Conservation (phyloP, 2,888 invertebrate species). For the Leptinotarsa rubiginosa region DNA sequence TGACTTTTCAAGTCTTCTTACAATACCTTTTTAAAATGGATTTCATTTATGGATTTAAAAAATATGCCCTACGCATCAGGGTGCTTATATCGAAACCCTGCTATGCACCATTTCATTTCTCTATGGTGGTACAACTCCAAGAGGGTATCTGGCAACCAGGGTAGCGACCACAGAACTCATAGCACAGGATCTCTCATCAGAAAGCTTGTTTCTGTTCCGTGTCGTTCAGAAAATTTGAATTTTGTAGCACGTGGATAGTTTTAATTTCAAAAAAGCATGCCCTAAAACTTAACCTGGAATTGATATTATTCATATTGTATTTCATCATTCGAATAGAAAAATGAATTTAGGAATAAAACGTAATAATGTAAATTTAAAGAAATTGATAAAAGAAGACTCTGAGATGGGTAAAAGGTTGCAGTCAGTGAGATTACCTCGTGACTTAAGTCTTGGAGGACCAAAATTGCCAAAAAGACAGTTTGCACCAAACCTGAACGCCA, state of each 20-base stretch:
- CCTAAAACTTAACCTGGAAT: background rate
- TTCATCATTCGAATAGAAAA: too few species aligned
- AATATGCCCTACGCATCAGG: too few species aligned
- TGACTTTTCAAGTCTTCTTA: too few species aligned
- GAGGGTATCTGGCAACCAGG: too few species aligned
- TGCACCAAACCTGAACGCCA: constrained; percentile 61
- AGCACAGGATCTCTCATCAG: too few species aligned
- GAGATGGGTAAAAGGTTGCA: constrained; percentile 50
- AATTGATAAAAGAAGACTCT: constrained; percentile 36
- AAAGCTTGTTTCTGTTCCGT: background rate
- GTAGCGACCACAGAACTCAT: too few species aligned
- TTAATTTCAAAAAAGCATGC: background rate
- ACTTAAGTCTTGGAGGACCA: constrained; percentile 60
- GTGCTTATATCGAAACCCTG: too few species aligned
- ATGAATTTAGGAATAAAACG: constrained; percentile 33
- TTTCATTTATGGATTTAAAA: too few species aligned
- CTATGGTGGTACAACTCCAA: too few species aligned
- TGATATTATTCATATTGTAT: background rate
- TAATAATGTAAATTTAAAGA: constrained; percentile 34
- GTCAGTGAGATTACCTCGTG: constrained; percentile 59
- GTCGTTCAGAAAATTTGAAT: background rate
- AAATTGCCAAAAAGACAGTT: constrained; percentile 60
- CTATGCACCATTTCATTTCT: too few species aligned
- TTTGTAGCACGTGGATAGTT: constrained; percentile 10
- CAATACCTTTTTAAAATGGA: too few species aligned